Base-by-base conservation (phyloP, 2,113 vertebrate species). In the Casuarius casuarius region DNA sequence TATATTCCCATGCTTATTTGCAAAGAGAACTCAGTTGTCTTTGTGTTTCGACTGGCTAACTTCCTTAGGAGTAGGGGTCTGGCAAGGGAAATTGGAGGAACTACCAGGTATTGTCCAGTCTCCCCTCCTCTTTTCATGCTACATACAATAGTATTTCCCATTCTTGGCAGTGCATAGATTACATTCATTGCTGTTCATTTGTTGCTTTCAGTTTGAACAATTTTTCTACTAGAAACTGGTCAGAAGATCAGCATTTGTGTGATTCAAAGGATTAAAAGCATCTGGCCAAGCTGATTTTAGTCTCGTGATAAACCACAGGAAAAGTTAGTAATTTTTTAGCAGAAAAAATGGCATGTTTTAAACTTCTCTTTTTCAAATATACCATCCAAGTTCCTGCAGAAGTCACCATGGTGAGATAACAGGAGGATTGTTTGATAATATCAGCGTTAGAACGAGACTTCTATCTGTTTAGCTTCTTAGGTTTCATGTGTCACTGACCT, bases 31-130 rank as follows among this genome's bases (percentile, higher is more conserved):
- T 91, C 59, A 25, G 85, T 88, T 73, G 84, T 46, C 71, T 94
- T 90, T 93, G 81, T 89, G 54, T 86, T 95, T 77, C 92, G 88
- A 49, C 40, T 62, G 66, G 62, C 84, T 91, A 67, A 73, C 84
- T 95, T 95, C 95, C 95, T 94, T 52, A 87, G 84, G 68, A 35
- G 16, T 18, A n/a, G 92, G 56, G 54, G 82, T 85, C 92, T 93
- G 85, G 59, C 67, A 93, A 94, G 51, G 76, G 76, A 58, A 89
- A 84, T 82, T 54, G 88, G 40, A 95, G 90, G 85, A 96, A 96
- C 85, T 94, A 94, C 93, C 93, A 96, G 90, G 95, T 96, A 96
- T 96, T 96, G 95, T 97, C 90, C 92, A 92, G 25, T 15, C 83
- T 84, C 61, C 65, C 93, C 92, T 88, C n/a, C 72, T 94, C 76